These are phyloP conservation scores for Tympanoctomys barrerae DNA, from an alignment of 2,797 vertebrate species.

Conservation along the genomic window DNA sequence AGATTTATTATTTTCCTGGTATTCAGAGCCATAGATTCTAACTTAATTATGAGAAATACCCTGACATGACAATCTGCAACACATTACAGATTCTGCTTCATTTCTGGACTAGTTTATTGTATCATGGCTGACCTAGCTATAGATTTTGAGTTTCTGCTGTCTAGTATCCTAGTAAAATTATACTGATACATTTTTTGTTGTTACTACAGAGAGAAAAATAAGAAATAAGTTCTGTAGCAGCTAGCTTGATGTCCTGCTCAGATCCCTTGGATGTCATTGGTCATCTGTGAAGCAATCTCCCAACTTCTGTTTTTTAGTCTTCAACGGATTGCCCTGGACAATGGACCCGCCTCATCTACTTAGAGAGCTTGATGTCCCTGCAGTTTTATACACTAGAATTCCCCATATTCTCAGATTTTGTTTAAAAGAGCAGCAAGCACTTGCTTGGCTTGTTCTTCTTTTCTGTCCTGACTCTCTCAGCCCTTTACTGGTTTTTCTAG, in stretches of 20 bases:
- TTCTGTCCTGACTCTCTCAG: neutral
- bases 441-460: neutral
- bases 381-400: neutral
- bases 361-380: neutral
- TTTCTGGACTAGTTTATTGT: neutral
- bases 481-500: neutral
- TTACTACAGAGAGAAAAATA: neutral
- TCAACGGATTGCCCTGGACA: neutral
- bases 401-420: neutral
- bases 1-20: slow-evolving; percentile 2
- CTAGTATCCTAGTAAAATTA: neutral
- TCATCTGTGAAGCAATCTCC: neutral
- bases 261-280: neutral
- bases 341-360: neutral
- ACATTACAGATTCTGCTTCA: neutral
- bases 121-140: neutral
- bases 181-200: neutral
- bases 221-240: neutral
- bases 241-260: neutral
- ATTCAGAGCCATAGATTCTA: neutral
- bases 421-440: neutral
- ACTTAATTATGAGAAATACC: slow-evolving; percentile 15
- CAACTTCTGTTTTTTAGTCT: neutral
- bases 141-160: neutral
- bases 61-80: neutral